A percentile compares a stretch with the other conserved stretches of the same genome.
Evolutionary conservation across 2,797 vertebrate species (phyloP).

Genomic region (Aplochiton taeniatus): DNA sequence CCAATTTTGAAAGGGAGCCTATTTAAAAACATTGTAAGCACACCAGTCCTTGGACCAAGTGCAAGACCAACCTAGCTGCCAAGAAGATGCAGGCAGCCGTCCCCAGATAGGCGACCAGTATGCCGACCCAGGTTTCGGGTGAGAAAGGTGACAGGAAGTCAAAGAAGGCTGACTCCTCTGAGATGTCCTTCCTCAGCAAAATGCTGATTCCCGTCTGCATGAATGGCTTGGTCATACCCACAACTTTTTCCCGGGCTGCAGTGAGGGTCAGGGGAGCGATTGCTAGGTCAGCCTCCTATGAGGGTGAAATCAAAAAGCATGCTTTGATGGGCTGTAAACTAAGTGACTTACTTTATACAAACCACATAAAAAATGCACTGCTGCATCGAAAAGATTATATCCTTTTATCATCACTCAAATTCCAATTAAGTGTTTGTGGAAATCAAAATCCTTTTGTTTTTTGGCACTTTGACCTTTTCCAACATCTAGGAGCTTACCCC

Average conservation of each 20-base stretch:
- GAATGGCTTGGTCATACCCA: conserved; percentile 88
- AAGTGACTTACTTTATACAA: too few relatives aligned
- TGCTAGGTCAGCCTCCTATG: conserved; percentile 86
- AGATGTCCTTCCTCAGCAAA: conserved; percentile 80
- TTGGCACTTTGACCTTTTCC: too few relatives aligned
- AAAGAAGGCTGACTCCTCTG: conserved; percentile 76
- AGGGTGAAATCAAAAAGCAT: conserved; percentile 2
- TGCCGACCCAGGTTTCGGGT: conserved; percentile 83
- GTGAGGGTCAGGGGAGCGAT: conserved; percentile 87
- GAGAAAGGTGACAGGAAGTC: conserved; percentile 86
- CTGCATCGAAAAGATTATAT: too few relatives aligned
- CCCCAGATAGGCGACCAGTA: conserved; percentile 81
- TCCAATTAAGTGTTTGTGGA: too few relatives aligned
- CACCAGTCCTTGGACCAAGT: too few relatives aligned
- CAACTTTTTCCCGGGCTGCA: conserved; percentile 77
- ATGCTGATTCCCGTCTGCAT: conserved; percentile 90
- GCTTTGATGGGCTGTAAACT: too few relatives aligned
- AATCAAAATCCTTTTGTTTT: too few relatives aligned
- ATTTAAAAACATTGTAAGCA: too few relatives aligned
- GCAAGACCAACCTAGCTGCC: conserved; percentile 69
- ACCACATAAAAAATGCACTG: too few relatives aligned
- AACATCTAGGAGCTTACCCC: conserved; percentile 70
- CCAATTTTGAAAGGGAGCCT: too few relatives aligned
- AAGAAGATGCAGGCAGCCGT: conserved; percentile 84
- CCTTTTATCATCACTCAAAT: too few relatives aligned